phyloP scores from a whole-genome alignment of 2,888 invertebrate genomes.

The Torymus aiolomorphi region DNA sequence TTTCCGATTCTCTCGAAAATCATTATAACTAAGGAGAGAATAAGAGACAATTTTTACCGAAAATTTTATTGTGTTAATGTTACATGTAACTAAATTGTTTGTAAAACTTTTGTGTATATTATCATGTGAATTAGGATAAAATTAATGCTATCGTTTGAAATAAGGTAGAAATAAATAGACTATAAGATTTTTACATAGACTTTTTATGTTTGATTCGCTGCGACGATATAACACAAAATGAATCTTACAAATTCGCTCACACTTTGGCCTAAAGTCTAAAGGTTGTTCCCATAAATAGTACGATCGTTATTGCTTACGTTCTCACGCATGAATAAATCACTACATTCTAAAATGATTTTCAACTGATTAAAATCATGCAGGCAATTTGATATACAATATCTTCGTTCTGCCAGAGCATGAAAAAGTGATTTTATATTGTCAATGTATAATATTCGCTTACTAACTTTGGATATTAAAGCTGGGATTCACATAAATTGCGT shows the following conservation, averaged over 20 bases:
- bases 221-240: constrained; percentile 39
- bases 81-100: constrained; percentile 30
- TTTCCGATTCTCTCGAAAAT: constrained; percentile 32
- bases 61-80: constrained; percentile 41
- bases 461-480: constrained; percentile 36
- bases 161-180: constrained; percentile 33
- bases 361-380: constrained; percentile 29
- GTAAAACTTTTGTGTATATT: constrained; percentile 31
- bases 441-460: constrained; percentile 37
- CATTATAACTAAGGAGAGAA: constrained; percentile 18
- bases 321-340: constrained; percentile 30
- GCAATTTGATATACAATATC: constrained; percentile 19
- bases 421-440: constrained; percentile 46
- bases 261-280: constrained; percentile 43
- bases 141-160: constrained; percentile 10
- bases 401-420: constrained; percentile 3
- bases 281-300: constrained; percentile 52
- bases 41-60: constrained; percentile 28
- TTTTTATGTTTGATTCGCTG: constrained; percentile 35
- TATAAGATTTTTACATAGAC: constrained; percentile 29
- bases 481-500: constrained; percentile 3
- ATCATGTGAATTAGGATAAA: constrained; percentile 30
- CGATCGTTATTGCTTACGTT: constrained; percentile 49
- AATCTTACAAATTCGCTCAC: constrained; percentile 40
- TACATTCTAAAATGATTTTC: constrained; percentile 24